Percentiles rank a stretch among this genome's conserved stretches.
These are phyloP conservation scores for Eustalomyia histrio DNA, from an alignment of 2,888 invertebrate genomes.

Conservation along the genomic window DNA sequence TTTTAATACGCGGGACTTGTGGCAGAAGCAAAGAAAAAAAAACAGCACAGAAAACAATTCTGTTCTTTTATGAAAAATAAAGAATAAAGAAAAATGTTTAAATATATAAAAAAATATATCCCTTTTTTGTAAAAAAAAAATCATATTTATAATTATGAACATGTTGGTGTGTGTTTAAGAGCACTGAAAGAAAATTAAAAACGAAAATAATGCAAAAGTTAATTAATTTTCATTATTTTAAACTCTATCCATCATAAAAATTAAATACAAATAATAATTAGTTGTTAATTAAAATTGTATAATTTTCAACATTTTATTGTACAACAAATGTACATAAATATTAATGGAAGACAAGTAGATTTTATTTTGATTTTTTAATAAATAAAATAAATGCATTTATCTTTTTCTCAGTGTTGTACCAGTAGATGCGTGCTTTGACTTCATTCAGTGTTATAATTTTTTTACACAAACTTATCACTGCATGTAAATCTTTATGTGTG, in stretches of 20 bases:
- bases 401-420: slow-evolving; percentile 6
- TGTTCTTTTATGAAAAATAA: not conserved
- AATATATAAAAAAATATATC: slow-evolving; percentile 13
- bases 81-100: slow-evolving; percentile 9
- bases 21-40: slow-evolving; percentile 11
- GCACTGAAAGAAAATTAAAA: not conserved
- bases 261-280: no score
- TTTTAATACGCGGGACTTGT: slow-evolving; percentile 33
- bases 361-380: no score
- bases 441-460: slow-evolving; percentile 15
- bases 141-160: slow-evolving; percentile 24
- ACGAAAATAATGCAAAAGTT: not conserved
- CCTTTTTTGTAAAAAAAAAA: not conserved
- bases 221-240: no score
- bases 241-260: no score
- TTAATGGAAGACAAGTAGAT: no score
- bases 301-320: no score
- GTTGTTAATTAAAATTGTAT: no score
- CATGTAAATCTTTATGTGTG: slow-evolving; percentile 45
- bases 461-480: slow-evolving; percentile 32
- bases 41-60: slow-evolving; percentile 10
- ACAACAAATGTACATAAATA: no score
- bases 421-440: slow-evolving; percentile 44
- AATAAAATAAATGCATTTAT: no score
- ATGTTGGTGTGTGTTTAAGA: not conserved